Evolutionary conservation across 2,888 invertebrate genomes (phyloP).

Genomic region (Pachydiplax longipennis): DNA sequence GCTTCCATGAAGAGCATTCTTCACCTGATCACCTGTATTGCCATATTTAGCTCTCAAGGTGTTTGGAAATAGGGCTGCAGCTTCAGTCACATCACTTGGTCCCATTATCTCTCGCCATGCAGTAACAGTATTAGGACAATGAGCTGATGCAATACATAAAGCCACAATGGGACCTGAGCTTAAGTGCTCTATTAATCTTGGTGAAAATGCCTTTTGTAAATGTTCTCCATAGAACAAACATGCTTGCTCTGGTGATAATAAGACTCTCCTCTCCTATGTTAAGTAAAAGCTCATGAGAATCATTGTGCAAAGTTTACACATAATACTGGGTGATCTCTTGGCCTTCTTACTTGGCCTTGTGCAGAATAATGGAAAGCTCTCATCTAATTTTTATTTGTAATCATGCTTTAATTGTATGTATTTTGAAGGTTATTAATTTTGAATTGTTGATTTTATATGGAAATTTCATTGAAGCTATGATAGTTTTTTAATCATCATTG

Average conservation of each 20-base stretch:
- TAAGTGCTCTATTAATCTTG: slow-evolving; percentile 80
- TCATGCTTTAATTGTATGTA: no score
- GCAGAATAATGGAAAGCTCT: no score
- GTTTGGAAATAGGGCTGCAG: slow-evolving; percentile 74
- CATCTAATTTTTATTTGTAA: no score
- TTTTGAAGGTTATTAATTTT: no score
- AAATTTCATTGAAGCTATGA: no score
- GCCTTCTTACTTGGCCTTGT: no score
- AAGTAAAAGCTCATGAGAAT: background rate
- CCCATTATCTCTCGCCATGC: slow-evolving; percentile 79
- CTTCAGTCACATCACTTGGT: slow-evolving; percentile 68
- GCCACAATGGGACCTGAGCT: slow-evolving; percentile 78
- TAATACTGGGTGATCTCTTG: background rate
- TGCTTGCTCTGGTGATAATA: slow-evolving; percentile 83
- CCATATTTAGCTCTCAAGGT: slow-evolving; percentile 78
- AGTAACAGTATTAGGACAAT: slow-evolving; percentile 67
- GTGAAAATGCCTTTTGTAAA: slow-evolving; percentile 77
- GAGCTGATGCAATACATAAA: slow-evolving; percentile 70
- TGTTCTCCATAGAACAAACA: slow-evolving; percentile 83
- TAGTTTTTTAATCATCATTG: no score
- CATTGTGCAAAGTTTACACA: background rate
- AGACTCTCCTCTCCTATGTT: slow-evolving; percentile 70
- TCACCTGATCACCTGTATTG: slow-evolving; percentile 67
- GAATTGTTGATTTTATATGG: no score
- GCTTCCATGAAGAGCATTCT: slow-evolving; percentile 84